phyloP scores from a whole-genome alignment of 2,113 vertebrate species.

The Eptatretus burgeri region DNA sequence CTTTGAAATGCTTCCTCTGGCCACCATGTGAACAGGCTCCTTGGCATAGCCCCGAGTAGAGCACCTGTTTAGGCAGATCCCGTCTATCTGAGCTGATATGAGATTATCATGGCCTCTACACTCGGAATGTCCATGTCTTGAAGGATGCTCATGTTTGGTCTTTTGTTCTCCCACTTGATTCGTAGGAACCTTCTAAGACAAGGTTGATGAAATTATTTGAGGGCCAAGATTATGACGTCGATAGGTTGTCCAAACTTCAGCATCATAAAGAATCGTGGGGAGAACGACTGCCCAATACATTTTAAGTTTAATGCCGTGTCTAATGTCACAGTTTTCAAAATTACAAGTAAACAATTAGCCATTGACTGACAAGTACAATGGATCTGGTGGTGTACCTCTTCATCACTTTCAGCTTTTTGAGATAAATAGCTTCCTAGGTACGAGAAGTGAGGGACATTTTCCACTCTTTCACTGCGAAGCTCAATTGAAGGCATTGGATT shows the following conservation, averaged over 20 bases:
- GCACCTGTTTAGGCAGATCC: constrained; percentile 8
- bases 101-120: constrained; percentile 8
- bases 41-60: no score
- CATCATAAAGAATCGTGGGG: constrained; percentile 2
- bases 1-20: no score
- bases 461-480: not conserved
- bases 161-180: constrained; percentile 9
- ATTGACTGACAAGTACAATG: not conserved
- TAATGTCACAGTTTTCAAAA: not conserved
- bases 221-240: not conserved
- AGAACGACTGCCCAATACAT: no score
- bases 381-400: not conserved
- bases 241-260: constrained; percentile 7
- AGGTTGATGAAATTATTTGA: constrained; percentile 7
- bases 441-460: constrained; percentile 8
- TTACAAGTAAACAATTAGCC: not conserved
- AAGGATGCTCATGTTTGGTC: constrained; percentile 8
- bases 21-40: no score
- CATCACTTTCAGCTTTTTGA: not conserved
- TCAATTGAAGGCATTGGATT: not conserved
- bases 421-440: constrained; percentile 5
- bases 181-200: not conserved
- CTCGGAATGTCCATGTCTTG: constrained; percentile 6
- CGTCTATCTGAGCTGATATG: constrained; percentile 8
- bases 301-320: no score